A percentile compares a stretch with the other conserved stretches of the same genome.
Conservation (phyloP, 1,140 invertebrate species). For the Ostrea denselamellosa region DNA sequence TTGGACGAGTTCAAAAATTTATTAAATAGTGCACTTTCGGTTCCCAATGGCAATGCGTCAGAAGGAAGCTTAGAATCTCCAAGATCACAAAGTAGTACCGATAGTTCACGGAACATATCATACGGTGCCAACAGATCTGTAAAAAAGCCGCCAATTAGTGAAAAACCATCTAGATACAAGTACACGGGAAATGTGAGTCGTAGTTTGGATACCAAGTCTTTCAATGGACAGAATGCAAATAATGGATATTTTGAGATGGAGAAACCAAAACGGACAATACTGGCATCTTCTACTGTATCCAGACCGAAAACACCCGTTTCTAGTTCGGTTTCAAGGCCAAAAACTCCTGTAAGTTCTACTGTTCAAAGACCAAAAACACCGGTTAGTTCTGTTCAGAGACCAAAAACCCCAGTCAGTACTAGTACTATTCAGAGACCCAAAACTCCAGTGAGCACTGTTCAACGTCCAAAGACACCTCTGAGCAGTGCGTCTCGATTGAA, state of each 20-base stretch:
- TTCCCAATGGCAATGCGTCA: slow-evolving; percentile 60
- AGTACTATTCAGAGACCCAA: slow-evolving; percentile 34
- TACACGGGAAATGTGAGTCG: neutral
- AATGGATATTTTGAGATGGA: slow-evolving; percentile 37
- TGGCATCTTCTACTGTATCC: neutral
- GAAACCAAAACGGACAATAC: slow-evolving; percentile 21
- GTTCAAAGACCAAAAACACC: slow-evolving; percentile 53
- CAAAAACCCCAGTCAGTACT: slow-evolving; percentile 48
- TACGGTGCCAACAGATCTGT: slow-evolving; percentile 12
- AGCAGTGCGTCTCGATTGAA: slow-evolving; percentile 9
- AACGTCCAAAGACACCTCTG: slow-evolving; percentile 46
- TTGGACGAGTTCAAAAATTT: slow-evolving; percentile 73
- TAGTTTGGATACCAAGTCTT: slow-evolving; percentile 42
- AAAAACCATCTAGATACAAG: slow-evolving; percentile 25
- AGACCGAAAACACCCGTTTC: slow-evolving; percentile 46
- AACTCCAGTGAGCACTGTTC: slow-evolving; percentile 38
- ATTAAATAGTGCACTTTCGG: slow-evolving; percentile 66
- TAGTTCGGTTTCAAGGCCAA: slow-evolving; percentile 47
- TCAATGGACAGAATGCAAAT: neutral
- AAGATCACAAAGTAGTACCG: slow-evolving; percentile 65
- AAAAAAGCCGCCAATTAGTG: slow-evolving; percentile 41
- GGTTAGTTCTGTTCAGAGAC: slow-evolving; percentile 38
- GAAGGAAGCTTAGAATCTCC: slow-evolving; percentile 65
- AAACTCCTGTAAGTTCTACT: slow-evolving; percentile 45
- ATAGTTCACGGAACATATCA: slow-evolving; percentile 56